Evolutionary conservation across 2,113 vertebrate genomes (phyloP).

Genomic region (Hirundichthys speculiger): DNA sequence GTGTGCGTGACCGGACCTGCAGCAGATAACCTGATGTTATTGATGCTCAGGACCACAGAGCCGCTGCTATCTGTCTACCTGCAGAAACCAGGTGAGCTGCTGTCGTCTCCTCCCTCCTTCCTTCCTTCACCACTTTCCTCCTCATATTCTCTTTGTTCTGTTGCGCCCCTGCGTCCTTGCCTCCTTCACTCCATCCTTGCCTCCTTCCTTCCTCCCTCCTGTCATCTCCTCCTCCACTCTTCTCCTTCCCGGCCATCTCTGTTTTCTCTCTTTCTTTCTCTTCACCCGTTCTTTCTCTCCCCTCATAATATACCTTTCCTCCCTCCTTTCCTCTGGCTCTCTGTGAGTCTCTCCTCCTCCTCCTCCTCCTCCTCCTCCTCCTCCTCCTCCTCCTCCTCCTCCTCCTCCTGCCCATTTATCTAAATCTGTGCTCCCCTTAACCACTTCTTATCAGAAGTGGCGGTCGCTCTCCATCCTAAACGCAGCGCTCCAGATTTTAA

Average conservation of each 20-base stretch:
- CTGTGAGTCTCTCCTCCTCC: neutral
- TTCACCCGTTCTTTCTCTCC: neutral
- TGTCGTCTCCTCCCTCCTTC: neutral
- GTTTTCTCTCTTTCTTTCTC: neutral
- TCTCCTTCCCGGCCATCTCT: too few relatives aligned
- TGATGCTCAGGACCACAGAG: conserved; percentile 73
- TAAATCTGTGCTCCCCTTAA: conserved; percentile 95
- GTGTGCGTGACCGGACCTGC: conserved; percentile 58
- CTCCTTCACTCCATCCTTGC: neutral
- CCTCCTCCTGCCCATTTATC: conserved; percentile 88
- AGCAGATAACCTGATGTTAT: conserved; percentile 76
- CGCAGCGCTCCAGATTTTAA: conserved; percentile 92
- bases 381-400: conserved; percentile 15
- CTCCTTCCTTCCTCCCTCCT: neutral
- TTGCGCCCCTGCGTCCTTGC: neutral
- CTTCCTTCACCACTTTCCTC: neutral
- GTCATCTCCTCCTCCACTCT: neutral
- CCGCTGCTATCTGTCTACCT: conserved; percentile 75
- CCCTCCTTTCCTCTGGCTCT: conserved; percentile 15
- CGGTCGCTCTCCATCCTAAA: conserved; percentile 97
- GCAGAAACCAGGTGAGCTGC: conserved; percentile 69
- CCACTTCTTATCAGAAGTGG: conserved; percentile 98
- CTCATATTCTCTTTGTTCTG: neutral
- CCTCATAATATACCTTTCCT: conserved; percentile 24
- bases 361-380: conserved; percentile 18